Evolutionary conservation across 2,888 invertebrate species (phyloP), one percentile per base, ranked within the genome.

Genomic region (Stenodema calcarata): DNA sequence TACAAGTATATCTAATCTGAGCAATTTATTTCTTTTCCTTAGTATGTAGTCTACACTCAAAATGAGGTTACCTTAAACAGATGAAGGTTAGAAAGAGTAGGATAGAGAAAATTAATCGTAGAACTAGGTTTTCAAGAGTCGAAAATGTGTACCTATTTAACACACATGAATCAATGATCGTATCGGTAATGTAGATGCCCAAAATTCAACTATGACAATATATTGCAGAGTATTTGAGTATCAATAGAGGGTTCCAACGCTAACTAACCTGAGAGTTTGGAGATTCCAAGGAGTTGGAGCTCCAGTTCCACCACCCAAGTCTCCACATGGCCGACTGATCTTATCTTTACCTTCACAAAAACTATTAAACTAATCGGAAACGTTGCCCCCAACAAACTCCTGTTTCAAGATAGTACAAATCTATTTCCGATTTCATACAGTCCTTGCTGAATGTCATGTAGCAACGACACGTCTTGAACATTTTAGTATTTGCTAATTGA

Each of bases 261-360:
- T 12, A n/a, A 78, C 78, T 44, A 78, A 78, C 78, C 78, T 78
- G 78, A 78, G 44, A 78, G 44, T 78, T 18, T 9, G 44, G 16
- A n/a, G 42, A 35, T 27, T 44, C 73, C 35, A 41, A 75, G 73
- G 30, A 41, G 47, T 27, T 78, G 27, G 78, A 78, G 47, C 78
- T 44, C 78, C 78, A 27, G 78, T 78, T 78, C 78, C 78, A 78
- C 42, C 42, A 28, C 16, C 78, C 78, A 18, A 78, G 78, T 27
- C 78, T 78, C 78, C 78, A 78, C 78, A 78, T 78, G 78, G 78
- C 47, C 27, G 23, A 78, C 78, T 78, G 78, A 78, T 42, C 47
- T 44, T 41, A 78, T 78, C 42, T 23, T 27, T 41, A 27, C 78
- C 78, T 42, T 18, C 18, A 78, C 47, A 78, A 78, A 78, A 44